Evolutionary conservation across 2,888 invertebrate genomes (phyloP), one percentile per base, ranked within the genome.

Genomic region (Bibio marci): DNA sequence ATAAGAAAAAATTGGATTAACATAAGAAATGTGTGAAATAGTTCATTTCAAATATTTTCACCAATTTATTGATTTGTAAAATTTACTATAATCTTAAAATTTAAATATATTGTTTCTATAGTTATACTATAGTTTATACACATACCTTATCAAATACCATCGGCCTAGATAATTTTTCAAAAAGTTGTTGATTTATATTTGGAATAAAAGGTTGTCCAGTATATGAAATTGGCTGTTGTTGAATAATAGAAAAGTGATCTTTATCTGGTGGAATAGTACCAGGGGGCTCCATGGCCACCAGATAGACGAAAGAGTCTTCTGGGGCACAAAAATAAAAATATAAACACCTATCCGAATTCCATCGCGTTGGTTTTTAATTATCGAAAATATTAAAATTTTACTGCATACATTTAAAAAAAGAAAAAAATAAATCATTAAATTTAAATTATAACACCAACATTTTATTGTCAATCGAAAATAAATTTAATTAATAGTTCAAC

Each of bases 71-170:
- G n/a, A n/a, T n/a, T n/a, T n/a, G n/a, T n/a, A n/a, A n/a, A n/a
- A n/a, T n/a, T n/a, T n/a, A n/a, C n/a, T n/a, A n/a, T n/a, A n/a
- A n/a, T n/a, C n/a, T n/a, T n/a, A n/a, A n/a, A n/a, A n/a, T n/a
- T n/a, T n/a, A n/a, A n/a, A n/a, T n/a, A n/a, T n/a, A n/a, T n/a
- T n/a, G n/a, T n/a, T n/a, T n/a, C n/a, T n/a, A n/a, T n/a, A n/a
- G n/a, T n/a, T n/a, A n/a, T n/a, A n/a, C n/a, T n/a, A n/a, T n/a
- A n/a, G n/a, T n/a, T n/a, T n/a, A n/a, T n/a, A n/a, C n/a, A n/a
- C n/a, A n/a, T n/a, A 78, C 78, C 75, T 77, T 78, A 66, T 78
- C 78, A 66, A 78, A 78, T 60, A 76, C 75, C 63, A 73, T 67
- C 54, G 78, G 78, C 66, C 77, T 52, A 26, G 61, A 61, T n/a